Evolutionary conservation across 1,140 invertebrate genomes (phyloP).

Genomic region (Zaprionus inermis): DNA sequence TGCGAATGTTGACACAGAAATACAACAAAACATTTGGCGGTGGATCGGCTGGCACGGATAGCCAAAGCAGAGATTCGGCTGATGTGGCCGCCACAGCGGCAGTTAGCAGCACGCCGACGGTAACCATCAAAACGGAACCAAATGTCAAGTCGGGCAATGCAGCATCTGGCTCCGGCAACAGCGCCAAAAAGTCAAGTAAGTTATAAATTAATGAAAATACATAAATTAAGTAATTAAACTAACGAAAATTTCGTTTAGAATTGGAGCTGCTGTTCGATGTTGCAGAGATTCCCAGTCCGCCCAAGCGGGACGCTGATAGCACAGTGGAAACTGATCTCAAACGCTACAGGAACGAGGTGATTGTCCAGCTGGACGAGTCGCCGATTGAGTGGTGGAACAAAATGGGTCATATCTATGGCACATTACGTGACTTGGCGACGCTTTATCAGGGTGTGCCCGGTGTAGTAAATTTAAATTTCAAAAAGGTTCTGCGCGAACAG

Average conservation of each 20-base stretch:
- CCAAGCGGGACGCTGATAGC: constrained; percentile 57
- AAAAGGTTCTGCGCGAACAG: constrained; percentile 71
- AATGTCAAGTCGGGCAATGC: constrained; percentile 42
- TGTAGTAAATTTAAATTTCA: constrained; percentile 77
- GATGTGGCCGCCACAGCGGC: constrained; percentile 52
- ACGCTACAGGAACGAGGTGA: constrained; percentile 76
- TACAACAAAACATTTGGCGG: constrained; percentile 63
- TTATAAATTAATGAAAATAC: neutral
- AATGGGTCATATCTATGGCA: constrained; percentile 76
- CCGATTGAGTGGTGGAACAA: constrained; percentile 76
- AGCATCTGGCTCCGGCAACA: neutral
- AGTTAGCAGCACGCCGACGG: constrained; percentile 38
- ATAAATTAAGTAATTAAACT: neutral
- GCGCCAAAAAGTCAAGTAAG: constrained; percentile 70
- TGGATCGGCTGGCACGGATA: constrained; percentile 16
- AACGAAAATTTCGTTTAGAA: constrained; percentile 45
- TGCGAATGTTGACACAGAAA: constrained; percentile 69
- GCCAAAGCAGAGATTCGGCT: constrained; percentile 34
- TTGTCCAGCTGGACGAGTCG: constrained; percentile 74
- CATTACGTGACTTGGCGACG: constrained; percentile 65
- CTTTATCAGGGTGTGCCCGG: constrained; percentile 78
- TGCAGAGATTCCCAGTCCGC: constrained; percentile 56
- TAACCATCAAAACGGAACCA: constrained; percentile 63
- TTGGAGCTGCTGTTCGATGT: constrained; percentile 78
- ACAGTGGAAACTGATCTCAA: constrained; percentile 75